Evolutionary conservation across 1,140 invertebrate genomes (phyloP), one percentile per base, ranked within the genome.

Genomic region (Asbolus verrucosus): DNA sequence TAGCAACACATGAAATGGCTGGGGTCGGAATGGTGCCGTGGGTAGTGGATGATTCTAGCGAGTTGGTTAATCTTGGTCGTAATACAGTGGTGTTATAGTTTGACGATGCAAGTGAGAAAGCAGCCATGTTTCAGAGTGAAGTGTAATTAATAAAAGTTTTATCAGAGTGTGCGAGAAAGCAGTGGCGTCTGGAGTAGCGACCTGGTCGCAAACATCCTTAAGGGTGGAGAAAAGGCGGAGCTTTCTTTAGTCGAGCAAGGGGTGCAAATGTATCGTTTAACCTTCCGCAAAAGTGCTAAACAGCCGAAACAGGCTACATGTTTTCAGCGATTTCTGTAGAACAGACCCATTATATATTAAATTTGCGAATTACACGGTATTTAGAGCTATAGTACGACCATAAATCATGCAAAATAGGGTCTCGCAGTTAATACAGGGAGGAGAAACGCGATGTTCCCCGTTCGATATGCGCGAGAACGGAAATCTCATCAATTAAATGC

Each of bases 361-460:
- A 79, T 79, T 79, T 79, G 75, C 74, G 74, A 80, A 80, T 80
- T 79, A 80, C 79, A 79, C 68, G 78, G 75, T 76, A 80, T 79
- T 80, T 80, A 79, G 73, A 78, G 78, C 75, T 75, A 79, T 79
- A 79, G 70, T 76, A 77, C 19, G 54, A 70, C 67, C 11, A 79
- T 80, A 79, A 80, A 80, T 80, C 78, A 79, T 75, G 70, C 73
- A 76, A 66, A 79, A 79, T 80, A 75, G 75, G 78, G 79, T 77
- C 69, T 76, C 67, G 73, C 67, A 77, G 78, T 80, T 80, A 80
- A 80, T 80, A 75, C 76, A 77, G 66, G 70, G 70, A 72, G 66
- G 59, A 68, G 69, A 62, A 62, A 62, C 59, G 31, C 30, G 59
- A 41, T 19, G 36, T 41, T 66, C 15, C 39, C 62, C 19, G 36